Evolutionary conservation across 2,797 vertebrate species (phyloP), one percentile per base, ranked within the genome.

Genomic region (Columba guinea): DNA sequence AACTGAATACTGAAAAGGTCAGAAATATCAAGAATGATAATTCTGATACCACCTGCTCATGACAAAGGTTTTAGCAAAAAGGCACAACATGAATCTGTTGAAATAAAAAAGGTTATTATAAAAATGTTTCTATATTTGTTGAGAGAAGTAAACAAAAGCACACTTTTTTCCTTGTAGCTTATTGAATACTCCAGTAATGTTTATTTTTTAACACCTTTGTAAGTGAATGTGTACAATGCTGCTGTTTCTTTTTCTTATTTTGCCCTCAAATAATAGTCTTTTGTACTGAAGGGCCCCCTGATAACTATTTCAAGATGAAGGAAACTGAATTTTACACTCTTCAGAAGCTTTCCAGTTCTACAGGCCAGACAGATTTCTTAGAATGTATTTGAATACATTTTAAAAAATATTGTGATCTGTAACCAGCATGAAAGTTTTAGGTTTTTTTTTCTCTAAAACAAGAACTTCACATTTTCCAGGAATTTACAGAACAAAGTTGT

Each of bases 1-100:
- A 88, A 56, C 58, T 35, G 91, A 91, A 63, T 88, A 55, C 35
- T 82, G 78, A 94, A 84, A 94, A 95, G 94, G 80, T 93, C 93
- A 95, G 44, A 78, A 82, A 56, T 84, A 95, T 19, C 65, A 81
- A 89, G 88, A 63, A 87, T 87, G 71, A 89, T 84, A 78, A 95
- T 75, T 94, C 67, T 84, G 77, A 68, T 74, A 51, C 78, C 35
- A 76, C 59, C 83, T 87, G 82, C 79, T 90, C 49, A 9, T 74
- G 68, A 76, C 70, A 86, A 60, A 71, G 80, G 28, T 52, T 55
- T 59, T 53, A 91, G 78, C 27, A 52, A 34, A 88, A 58, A 89
- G 70, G 32, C 48, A 73, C 32, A 77, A 46, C n/a, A 20, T 49
- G 27, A 59, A 85, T 62, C 21, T 84, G 34, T 51, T 92, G 78